Percentiles rank a stretch among this genome's conserved stretches.
Evolutionary conservation across 2,113 vertebrate genomes (phyloP).

Genomic region (Colius striatus): DNA sequence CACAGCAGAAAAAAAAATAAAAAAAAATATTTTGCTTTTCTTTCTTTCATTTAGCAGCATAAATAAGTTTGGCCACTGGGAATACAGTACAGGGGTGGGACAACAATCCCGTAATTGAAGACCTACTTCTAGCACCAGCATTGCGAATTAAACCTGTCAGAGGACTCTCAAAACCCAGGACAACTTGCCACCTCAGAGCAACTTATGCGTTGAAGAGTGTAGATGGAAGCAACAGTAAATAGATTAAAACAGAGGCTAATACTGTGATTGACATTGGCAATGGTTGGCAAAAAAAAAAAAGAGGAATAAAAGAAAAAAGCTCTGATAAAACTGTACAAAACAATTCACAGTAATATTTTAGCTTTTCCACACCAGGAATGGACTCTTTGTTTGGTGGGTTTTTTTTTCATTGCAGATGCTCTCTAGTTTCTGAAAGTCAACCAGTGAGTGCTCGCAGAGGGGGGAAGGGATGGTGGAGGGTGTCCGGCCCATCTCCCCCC

Average conservation of each 20-base stretch:
- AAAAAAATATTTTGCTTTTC: constrained; percentile 87
- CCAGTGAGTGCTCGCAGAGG: constrained; percentile 64
- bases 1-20: constrained; percentile 94
- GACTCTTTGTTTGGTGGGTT: constrained; percentile 67
- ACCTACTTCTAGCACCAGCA: constrained; percentile 90
- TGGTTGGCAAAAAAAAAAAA: constrained; percentile 77
- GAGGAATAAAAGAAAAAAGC: constrained; percentile 68
- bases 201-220: constrained; percentile 79
- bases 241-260: constrained; percentile 92
- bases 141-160: constrained; percentile 85
- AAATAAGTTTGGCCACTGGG: constrained; percentile 99
- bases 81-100: constrained; percentile 91
- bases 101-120: constrained; percentile 84
- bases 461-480: constrained; percentile 21
- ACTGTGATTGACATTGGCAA: constrained; percentile 98
- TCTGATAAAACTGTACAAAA: constrained; percentile 85
- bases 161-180: constrained; percentile 86
- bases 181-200: constrained; percentile 86
- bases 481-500: background rate
- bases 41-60: constrained; percentile 97
- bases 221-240: constrained; percentile 84
- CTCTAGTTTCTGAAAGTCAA: constrained; percentile 77
- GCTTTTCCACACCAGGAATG: constrained; percentile 84
- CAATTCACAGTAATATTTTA: constrained; percentile 95
- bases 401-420: constrained; percentile 72